Conservation (phyloP, 2,888 invertebrate genomes). For the Drosophila acutilabella region DNA sequence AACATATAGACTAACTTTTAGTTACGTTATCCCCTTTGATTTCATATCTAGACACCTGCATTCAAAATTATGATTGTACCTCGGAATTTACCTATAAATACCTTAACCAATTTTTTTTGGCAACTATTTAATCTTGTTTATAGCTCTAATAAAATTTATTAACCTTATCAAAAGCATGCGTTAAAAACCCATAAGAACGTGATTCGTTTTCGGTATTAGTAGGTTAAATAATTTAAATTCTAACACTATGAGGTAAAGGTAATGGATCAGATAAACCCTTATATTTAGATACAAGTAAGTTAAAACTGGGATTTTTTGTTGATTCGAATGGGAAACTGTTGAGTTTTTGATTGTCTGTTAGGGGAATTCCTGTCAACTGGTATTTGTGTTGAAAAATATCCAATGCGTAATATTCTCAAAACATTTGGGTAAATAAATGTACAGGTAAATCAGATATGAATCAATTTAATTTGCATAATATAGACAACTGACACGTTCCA, state of each 20-base stretch:
- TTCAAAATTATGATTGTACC: too few species aligned
- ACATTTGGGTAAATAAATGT: neutral
- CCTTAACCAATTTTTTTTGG: neutral
- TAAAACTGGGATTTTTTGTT: slow-evolving; percentile 31
- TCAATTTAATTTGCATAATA: slow-evolving; percentile 53
- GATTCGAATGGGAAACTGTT: slow-evolving; percentile 2
- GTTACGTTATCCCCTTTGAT: neutral
- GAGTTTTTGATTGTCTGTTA: slow-evolving; percentile 3
- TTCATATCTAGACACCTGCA: too few species aligned
- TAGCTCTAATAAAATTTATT: slow-evolving; percentile 20
- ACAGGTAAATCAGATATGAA: slow-evolving; percentile 46
- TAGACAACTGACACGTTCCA: slow-evolving; percentile 66
- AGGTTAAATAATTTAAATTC: slow-evolving; percentile 8
- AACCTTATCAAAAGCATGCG: slow-evolving; percentile 41
- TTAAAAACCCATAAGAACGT: slow-evolving; percentile 36
- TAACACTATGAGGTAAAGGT: neutral
- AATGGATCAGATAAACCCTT: slow-evolving; percentile 12
- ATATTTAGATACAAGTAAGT: slow-evolving; percentile 1
- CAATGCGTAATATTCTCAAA: slow-evolving; percentile 8
- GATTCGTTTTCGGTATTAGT: slow-evolving; percentile 35
- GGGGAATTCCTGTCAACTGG: slow-evolving; percentile 10
- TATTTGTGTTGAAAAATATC: slow-evolving; percentile 2
- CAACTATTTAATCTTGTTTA: slow-evolving; percentile 28
- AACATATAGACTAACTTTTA: neutral
- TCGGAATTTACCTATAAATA: neutral